phyloP scores from a whole-genome alignment of 2,113 vertebrate species.

The Poecile atricapillus region DNA sequence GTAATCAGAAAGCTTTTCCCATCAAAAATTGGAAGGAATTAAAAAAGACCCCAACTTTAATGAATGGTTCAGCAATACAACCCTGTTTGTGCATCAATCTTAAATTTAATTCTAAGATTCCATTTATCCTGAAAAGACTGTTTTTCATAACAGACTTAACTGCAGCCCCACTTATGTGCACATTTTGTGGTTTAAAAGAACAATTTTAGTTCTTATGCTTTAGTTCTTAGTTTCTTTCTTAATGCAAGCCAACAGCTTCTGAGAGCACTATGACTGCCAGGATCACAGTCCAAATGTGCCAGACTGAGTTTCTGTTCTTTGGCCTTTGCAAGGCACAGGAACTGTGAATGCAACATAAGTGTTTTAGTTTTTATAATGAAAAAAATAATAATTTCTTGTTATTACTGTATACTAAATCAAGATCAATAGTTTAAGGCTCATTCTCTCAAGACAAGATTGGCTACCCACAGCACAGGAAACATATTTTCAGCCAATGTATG shows the following conservation, averaged over 20 bases:
- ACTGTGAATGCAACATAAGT: background rate
- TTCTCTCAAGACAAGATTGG: background rate
- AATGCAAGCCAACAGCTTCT: background rate
- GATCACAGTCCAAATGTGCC: background rate
- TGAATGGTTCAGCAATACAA: background rate
- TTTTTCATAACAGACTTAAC: background rate
- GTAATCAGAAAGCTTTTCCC: background rate
- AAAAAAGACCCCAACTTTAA: background rate
- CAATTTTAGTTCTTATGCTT: background rate
- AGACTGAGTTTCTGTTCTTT: background rate
- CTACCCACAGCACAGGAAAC: background rate
- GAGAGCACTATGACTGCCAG: background rate
- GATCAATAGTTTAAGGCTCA: background rate
- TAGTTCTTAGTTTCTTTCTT: background rate
- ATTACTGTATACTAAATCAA: background rate
- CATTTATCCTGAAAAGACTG: background rate
- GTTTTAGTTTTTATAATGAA: background rate
- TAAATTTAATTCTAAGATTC: background rate
- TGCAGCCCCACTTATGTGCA: background rate
- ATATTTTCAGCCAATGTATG: background rate
- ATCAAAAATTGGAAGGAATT: background rate
- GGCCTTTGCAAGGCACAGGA: background rate
- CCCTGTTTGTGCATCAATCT: background rate
- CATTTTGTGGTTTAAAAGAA: slow-evolving; percentile 4
- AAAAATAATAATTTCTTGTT: background rate